These are phyloP conservation scores for Molorchus minor DNA, from an alignment of 2,888 invertebrate species.

Conservation along the genomic window DNA sequence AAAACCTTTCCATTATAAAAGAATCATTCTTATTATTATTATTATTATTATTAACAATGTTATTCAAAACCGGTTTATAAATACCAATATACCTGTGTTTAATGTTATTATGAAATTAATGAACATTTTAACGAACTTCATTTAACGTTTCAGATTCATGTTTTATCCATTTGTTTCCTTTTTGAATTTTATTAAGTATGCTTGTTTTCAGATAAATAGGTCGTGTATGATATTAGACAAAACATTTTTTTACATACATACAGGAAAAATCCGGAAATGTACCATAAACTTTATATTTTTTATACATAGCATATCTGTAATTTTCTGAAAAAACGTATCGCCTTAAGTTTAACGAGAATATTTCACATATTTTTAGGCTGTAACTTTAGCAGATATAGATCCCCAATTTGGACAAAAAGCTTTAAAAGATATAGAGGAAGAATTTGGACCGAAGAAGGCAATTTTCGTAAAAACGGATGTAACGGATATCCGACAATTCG, in stretches of 20 bases:
- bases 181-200: no score
- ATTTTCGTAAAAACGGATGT: slow-evolving; percentile 46
- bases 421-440: slow-evolving; percentile 33
- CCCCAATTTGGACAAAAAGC: slow-evolving; percentile 32
- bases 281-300: neutral
- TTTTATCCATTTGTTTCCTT: no score
- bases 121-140: no score
- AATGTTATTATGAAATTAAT: no score
- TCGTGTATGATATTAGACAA: neutral
- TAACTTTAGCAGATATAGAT: slow-evolving; percentile 44
- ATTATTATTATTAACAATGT: no score
- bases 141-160: no score
- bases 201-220: neutral
- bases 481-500: slow-evolving; percentile 36
- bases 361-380: slow-evolving; percentile 35
- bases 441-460: slow-evolving; percentile 43
- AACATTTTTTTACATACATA: neutral
- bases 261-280: neutral
- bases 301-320: neutral
- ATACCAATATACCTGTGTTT: no score
- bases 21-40: no score
- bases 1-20: no score
- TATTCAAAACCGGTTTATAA: no score
- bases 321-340: neutral
- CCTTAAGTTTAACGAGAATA: neutral